Conservation (phyloP, 2,797 vertebrate species). For the Monodelphis domestica region DNA sequence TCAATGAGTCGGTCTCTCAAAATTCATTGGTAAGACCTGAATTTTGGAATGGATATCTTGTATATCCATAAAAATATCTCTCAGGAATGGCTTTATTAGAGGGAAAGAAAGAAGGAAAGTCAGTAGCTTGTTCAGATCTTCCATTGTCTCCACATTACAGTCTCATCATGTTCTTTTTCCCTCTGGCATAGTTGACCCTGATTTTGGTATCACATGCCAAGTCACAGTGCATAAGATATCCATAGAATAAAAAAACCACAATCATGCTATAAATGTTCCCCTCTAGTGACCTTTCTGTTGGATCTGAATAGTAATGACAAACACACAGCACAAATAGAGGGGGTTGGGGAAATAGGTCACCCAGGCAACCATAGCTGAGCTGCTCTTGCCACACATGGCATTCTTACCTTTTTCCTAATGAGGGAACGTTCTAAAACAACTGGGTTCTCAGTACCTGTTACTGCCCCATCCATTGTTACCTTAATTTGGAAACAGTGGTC, state of each 20-base stretch:
- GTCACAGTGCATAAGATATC: background rate
- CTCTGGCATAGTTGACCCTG: background rate
- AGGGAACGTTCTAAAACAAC: background rate
- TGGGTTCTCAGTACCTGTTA: background rate
- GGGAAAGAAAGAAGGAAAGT: background rate
- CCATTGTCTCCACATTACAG: background rate
- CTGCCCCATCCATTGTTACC: background rate
- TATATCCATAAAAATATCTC: background rate
- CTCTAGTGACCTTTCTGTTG: background rate
- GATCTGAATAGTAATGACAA: background rate
- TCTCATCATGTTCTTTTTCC: background rate
- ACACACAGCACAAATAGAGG: background rate
- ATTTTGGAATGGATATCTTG: background rate
- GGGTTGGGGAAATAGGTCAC: background rate
- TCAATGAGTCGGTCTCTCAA: background rate
- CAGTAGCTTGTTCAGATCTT: background rate
- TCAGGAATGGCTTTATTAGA: background rate
- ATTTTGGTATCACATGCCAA: background rate
- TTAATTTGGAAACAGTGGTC: background rate
- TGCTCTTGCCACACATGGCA: background rate
- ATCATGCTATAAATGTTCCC: background rate
- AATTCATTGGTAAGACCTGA: background rate
- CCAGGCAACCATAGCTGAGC: background rate
- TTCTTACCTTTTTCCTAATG: background rate
- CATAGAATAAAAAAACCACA: background rate